phyloP scores from a whole-genome alignment of 2,113 vertebrate genomes.

The Phasianus colchicus region DNA sequence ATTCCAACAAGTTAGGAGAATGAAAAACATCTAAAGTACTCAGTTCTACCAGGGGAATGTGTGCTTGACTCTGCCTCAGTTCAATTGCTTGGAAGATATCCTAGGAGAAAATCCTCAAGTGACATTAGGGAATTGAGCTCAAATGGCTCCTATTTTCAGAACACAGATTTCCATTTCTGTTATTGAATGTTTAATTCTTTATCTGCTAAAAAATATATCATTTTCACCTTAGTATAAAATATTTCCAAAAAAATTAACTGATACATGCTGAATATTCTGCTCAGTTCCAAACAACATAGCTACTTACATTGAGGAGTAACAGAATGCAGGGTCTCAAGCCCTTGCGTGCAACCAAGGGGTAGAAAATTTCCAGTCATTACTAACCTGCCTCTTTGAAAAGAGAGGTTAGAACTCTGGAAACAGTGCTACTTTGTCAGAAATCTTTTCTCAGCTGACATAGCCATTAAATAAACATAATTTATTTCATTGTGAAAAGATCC shows the following conservation, averaged over 20 bases:
- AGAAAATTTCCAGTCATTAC: not conserved
- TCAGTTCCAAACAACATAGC: not conserved
- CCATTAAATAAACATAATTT: not conserved
- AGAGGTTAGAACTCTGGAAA: not conserved
- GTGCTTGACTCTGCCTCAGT: not conserved
- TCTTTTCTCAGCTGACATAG: not conserved
- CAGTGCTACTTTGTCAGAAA: not conserved
- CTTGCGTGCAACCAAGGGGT: not conserved
- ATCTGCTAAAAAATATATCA: not conserved
- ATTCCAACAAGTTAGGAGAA: not conserved
- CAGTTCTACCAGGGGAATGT: not conserved
- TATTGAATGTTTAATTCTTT: not conserved
- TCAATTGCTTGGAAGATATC: not conserved
- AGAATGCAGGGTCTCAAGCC: not conserved
- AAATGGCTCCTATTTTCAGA: not conserved
- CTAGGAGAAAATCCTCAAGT: not conserved
- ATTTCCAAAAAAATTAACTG: not conserved
- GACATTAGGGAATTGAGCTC: not conserved
- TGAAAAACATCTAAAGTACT: not conserved
- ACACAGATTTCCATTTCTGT: conserved; percentile 1
- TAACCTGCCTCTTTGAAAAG: not conserved
- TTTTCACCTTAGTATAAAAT: not conserved
- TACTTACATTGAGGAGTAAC: not conserved
- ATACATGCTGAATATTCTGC: not conserved
- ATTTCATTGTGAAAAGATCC: not conserved